Conservation (phyloP, 2,888 invertebrate species). For the Lasioglossum lativentre region DNA sequence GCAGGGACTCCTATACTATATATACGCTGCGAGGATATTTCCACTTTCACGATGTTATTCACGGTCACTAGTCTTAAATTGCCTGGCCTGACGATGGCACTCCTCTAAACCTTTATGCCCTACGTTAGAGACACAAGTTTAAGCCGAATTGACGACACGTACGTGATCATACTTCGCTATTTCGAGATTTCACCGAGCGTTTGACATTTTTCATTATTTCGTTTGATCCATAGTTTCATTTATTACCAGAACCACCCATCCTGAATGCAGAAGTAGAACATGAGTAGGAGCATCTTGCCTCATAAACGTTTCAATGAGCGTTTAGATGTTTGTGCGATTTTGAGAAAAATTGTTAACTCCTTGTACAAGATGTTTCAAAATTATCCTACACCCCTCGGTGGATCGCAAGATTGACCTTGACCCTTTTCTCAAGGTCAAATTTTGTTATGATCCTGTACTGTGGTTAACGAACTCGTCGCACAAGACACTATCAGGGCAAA, state of each 20-base stretch:
- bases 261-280: neutral
- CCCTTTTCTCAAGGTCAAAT: no score
- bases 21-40: constrained; percentile 36
- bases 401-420: no score
- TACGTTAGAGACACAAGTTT: neutral
- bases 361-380: no score
- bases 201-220: neutral
- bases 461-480: constrained; percentile 61
- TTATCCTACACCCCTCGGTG: no score
- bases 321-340: no score
- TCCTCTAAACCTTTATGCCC: neutral
- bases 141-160: neutral
- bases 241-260: neutral
- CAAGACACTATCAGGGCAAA: constrained; percentile 52
- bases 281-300: no score
- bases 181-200: neutral
- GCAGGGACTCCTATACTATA: constrained; percentile 11
- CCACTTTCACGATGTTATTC: neutral
- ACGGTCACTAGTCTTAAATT: constrained; percentile 3
- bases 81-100: neutral
- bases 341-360: no score
- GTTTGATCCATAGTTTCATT: neutral
- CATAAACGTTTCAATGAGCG: neutral
- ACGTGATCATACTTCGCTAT: neutral
- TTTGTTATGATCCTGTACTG: no score